These are phyloP conservation scores for Semotilus atromaculatus DNA, from an alignment of 2,797 vertebrate species.

Conservation along the genomic window DNA sequence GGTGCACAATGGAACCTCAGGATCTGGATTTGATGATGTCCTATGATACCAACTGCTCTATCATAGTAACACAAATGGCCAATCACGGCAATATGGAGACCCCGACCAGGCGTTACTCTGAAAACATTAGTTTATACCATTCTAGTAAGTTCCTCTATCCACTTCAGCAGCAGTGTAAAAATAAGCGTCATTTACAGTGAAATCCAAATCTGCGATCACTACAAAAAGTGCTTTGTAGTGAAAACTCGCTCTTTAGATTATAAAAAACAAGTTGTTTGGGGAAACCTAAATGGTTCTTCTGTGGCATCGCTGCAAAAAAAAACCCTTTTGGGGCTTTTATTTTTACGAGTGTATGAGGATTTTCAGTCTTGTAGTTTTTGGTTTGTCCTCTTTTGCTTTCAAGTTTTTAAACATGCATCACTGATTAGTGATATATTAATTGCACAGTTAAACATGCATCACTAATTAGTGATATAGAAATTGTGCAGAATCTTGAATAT, in stretches of 20 bases:
- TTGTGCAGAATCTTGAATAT: not conserved
- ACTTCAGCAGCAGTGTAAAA: not conserved
- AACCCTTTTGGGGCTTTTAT: not conserved
- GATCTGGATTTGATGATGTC: rapidly evolving
- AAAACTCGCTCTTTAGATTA: not conserved
- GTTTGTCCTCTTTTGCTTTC: not conserved
- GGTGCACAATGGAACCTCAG: slow-evolving; percentile 66
- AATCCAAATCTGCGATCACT: not conserved
- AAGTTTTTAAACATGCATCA: not conserved
- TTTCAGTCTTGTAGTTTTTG: not conserved
- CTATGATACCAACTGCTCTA: slow-evolving; percentile 56
- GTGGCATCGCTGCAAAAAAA: not conserved
- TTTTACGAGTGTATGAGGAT: not conserved
- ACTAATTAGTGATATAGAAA: not conserved
- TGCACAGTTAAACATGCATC: not conserved
- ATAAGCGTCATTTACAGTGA: not conserved
- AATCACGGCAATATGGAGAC: not conserved
- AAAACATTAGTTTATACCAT: not conserved
- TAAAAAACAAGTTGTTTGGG: not conserved
- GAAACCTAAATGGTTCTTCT: not conserved
- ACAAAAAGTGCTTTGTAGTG: not conserved
- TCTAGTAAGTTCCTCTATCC: slow-evolving; percentile 49
- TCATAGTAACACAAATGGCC: slow-evolving; percentile 18
- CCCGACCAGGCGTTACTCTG: not conserved
- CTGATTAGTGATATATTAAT: not conserved